Evolutionary conservation across 2,888 invertebrate species (phyloP), one percentile per base, ranked within the genome.

Genomic region (Lamellibrachia columna): DNA sequence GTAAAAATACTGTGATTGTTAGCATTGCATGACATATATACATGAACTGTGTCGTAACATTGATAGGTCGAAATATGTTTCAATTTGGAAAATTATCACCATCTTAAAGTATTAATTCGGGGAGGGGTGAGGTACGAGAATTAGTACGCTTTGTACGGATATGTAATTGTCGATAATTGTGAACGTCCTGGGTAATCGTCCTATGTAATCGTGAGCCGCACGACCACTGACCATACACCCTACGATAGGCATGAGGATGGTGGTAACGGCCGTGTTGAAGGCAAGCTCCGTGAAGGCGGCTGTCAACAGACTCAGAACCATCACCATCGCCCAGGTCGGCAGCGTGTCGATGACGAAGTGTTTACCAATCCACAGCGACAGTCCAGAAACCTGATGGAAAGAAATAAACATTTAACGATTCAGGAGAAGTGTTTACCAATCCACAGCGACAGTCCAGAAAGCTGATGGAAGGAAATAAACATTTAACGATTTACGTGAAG

Each of bases 261-360:
- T 98, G 0, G 98, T 98, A 90, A 98, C 98, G 91, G 99, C 98
- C 0, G 98, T 98, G 96, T 99, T 99, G 60, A 98, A 98, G 0
- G 98, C 98, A 95, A 99, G 98, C 96, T 99, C 98, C 0, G 99
- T 99, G 93, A 98, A 97, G 94, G 98, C 97, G 94, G 98, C 98
- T 0, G 98, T 98, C 91, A 98, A 97, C 3, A 98, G 95, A 93
- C 98, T 98, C 22, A 98, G 97, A 6, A 98, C 97, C 55, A 98
- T 96, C 93, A 98, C 97, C 75, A 98, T 98, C 15, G 97, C 96
- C 90, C 97, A 96, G 97, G 97, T 93, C 98, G 97, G 0, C 58
- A 94, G 92, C 7, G 52, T 91, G 11, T 60, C 15, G 52, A 95
- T 91, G 7, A 92, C 90, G 92, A 95, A 92, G 93, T 94, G 90